Percentiles rank a stretch among this genome's conserved stretches.
Conservation (phyloP, 1,140 invertebrate genomes). For the Coelopa frigida region DNA sequence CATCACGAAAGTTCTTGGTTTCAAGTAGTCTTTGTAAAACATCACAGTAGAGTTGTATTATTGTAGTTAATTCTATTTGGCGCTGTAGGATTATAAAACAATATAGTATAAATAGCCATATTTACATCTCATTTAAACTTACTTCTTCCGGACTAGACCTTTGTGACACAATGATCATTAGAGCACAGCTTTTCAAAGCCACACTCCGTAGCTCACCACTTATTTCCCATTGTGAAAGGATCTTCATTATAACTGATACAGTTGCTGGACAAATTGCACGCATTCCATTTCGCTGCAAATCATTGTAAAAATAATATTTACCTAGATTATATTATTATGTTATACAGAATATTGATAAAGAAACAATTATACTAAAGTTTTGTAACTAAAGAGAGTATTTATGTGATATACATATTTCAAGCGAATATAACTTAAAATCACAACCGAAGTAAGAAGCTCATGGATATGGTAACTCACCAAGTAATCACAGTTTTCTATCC, state of each 20-base stretch:
- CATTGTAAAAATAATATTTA: conserved; percentile 4
- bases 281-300: conserved; percentile 52
- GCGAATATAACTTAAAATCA: background rate
- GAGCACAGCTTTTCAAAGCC: conserved; percentile 51
- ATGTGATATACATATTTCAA: conserved; percentile 2
- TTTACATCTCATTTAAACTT: conserved; percentile 13
- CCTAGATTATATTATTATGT: background rate
- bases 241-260: conserved; percentile 51
- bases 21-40: conserved; percentile 32
- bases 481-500: conserved; percentile 42
- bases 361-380: background rate
- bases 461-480: too few relatives aligned
- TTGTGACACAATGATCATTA: conserved; percentile 53
- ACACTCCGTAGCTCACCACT: conserved; percentile 39
- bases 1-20: conserved; percentile 31
- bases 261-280: conserved; percentile 56
- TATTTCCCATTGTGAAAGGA: conserved; percentile 44
- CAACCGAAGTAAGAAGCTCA: conserved; percentile 8
- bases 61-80: conserved; percentile 53
- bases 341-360: background rate
- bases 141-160: conserved; percentile 55
- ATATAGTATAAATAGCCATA: background rate
- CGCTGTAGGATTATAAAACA: conserved; percentile 42
- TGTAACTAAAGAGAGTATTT: background rate
- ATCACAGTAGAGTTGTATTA: conserved; percentile 51